Conservation (phyloP, 2,113 vertebrate genomes). For the Epinephelus moara region DNA sequence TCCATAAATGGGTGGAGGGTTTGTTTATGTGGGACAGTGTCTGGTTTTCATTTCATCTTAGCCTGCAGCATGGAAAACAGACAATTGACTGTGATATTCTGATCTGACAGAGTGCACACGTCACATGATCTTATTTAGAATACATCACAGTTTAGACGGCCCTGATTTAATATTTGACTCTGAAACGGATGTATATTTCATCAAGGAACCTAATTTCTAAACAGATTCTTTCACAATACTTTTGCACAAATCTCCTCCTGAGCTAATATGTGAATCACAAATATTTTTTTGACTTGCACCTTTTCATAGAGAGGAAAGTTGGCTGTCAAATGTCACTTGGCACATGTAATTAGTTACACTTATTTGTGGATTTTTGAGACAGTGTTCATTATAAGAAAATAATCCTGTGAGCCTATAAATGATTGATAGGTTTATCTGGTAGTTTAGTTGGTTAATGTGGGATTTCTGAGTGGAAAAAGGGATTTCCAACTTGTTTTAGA, state of each 20-base stretch:
- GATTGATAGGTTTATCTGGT: background rate
- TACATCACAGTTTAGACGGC: background rate
- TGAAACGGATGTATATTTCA: background rate
- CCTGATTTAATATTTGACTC: background rate
- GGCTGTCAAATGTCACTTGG: background rate
- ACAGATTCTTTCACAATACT: background rate
- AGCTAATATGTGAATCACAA: background rate
- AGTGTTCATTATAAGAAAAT: background rate
- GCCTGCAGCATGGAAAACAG: conserved; percentile 56
- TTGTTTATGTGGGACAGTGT: conserved; percentile 33
- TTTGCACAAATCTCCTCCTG: background rate
- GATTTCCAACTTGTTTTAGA: background rate
- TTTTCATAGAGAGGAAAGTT: background rate
- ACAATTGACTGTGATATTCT: conserved; percentile 22
- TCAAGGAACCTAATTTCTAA: background rate
- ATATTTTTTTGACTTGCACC: background rate
- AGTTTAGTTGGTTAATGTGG: background rate
- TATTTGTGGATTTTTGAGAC: background rate
- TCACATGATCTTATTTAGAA: background rate
- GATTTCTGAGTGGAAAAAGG: background rate
- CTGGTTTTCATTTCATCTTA: conserved; percentile 57
- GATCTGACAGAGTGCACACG: background rate
- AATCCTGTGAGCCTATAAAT: background rate
- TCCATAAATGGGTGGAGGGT: conserved; percentile 5
- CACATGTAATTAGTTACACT: background rate